These are phyloP conservation scores for Tauraco erythrolophus DNA, from an alignment of 2,113 vertebrate genomes.

Conservation along the genomic window DNA sequence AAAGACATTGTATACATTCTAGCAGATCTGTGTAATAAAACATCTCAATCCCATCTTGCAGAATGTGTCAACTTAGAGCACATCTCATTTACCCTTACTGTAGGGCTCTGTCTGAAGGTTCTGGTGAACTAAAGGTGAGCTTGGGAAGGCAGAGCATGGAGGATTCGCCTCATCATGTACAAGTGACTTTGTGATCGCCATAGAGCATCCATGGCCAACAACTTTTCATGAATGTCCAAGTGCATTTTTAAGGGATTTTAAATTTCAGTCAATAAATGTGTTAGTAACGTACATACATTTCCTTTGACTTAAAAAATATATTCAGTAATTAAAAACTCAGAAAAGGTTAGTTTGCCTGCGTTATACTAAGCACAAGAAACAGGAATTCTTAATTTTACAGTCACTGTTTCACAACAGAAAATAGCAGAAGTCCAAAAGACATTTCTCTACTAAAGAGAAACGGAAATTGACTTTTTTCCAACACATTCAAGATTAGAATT, in stretches of 20 bases:
- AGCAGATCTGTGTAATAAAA: conserved; percentile 4
- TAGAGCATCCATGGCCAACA: background rate
- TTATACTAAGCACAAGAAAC: background rate
- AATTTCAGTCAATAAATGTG: background rate
- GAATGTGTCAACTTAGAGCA: background rate
- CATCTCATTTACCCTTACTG: background rate
- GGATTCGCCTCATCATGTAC: background rate
- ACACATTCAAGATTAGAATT: background rate
- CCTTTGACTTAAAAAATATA: background rate
- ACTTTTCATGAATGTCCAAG: background rate
- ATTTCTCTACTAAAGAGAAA: background rate
- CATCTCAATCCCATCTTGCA: background rate
- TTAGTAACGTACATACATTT: background rate
- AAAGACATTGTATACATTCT: background rate
- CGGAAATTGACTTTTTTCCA: background rate
- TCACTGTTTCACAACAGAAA: background rate
- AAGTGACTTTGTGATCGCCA: background rate
- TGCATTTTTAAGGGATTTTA: background rate
- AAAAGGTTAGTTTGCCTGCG: background rate
- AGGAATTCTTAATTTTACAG: background rate
- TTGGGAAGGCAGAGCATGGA: background rate
- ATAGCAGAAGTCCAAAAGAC: background rate
- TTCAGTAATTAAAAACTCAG: background rate
- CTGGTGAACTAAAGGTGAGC: background rate
- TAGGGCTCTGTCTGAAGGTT: background rate